Percentiles rank a stretch among this genome's conserved stretches.
Evolutionary conservation across 2,797 vertebrate species (phyloP).

Genomic region (Botia almorhae): DNA sequence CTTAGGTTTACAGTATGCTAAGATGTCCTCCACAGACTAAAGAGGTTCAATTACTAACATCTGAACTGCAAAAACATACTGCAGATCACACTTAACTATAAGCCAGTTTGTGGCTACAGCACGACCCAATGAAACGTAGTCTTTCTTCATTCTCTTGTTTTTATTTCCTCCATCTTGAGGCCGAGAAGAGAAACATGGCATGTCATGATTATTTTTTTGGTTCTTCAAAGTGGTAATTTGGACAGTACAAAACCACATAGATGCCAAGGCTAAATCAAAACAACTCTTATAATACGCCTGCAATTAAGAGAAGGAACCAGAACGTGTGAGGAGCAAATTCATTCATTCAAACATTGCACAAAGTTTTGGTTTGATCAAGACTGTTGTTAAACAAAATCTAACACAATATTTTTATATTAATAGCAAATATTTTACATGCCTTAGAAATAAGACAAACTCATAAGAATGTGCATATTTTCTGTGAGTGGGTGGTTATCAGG

Average conservation of each 20-base stretch:
- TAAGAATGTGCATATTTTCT: no score
- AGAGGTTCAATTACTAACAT: constrained; percentile 77
- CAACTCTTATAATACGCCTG: constrained; percentile 31
- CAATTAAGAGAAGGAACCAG: constrained; percentile 15
- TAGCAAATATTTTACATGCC: neutral
- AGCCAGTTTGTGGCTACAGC: constrained; percentile 58
- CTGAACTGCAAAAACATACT: constrained; percentile 73
- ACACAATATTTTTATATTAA: constrained; percentile 4
- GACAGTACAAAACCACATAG: constrained; percentile 32
- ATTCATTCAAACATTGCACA: neutral
- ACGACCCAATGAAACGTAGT: constrained; percentile 11
- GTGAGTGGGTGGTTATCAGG: no score
- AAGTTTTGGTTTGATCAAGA: neutral
- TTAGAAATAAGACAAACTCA: no score
- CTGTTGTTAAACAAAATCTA: neutral
- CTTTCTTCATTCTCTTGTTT: neutral
- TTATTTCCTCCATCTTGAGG: constrained; percentile 18
- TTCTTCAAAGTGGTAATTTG: constrained; percentile 43
- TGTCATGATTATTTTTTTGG: constrained; percentile 13
- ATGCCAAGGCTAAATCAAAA: constrained; percentile 44
- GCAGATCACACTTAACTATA: constrained; percentile 70
- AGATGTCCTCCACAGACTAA: constrained; percentile 74
- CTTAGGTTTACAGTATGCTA: constrained; percentile 74
- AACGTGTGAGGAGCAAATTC: neutral
- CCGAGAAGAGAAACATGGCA: constrained; percentile 13